These are phyloP conservation scores for Drosophila lacertosa DNA, from an alignment of 1,140 invertebrate species.

Conservation along the genomic window DNA sequence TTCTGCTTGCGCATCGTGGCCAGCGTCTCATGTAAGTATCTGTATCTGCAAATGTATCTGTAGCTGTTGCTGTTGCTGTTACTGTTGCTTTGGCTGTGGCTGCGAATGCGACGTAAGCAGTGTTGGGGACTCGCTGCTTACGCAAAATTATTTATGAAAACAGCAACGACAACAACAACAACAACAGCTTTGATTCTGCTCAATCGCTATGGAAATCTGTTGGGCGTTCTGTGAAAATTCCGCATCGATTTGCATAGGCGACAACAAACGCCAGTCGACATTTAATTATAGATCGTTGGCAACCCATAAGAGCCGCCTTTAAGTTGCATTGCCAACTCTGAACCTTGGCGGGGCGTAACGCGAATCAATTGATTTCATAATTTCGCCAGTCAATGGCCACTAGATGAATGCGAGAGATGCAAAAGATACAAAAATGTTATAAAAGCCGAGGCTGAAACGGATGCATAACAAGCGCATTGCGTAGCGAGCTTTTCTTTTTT, in stretches of 20 bases:
- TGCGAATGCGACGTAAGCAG: slow-evolving; percentile 69
- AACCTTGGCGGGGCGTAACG: slow-evolving; percentile 56
- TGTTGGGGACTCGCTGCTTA: slow-evolving; percentile 69
- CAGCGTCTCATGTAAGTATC: slow-evolving; percentile 18
- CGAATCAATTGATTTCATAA: slow-evolving; percentile 82
- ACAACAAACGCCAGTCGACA: slow-evolving; percentile 39
- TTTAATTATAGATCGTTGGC: slow-evolving; percentile 17
- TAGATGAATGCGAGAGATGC: slow-evolving; percentile 55
- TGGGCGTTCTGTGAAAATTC: slow-evolving; percentile 63
- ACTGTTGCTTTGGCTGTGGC: slow-evolving; percentile 18
- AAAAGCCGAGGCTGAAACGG: background rate
- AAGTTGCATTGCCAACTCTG: slow-evolving; percentile 62
- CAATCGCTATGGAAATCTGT: slow-evolving; percentile 69
- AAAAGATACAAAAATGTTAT: background rate
- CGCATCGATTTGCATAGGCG: slow-evolving; percentile 71
- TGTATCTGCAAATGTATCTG: slow-evolving; percentile 13
- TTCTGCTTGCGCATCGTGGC: slow-evolving; percentile 25
- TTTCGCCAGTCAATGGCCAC: slow-evolving; percentile 70
- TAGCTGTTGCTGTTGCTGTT: slow-evolving; percentile 12
- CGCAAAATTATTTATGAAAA: slow-evolving; percentile 82
- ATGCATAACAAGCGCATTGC: slow-evolving; percentile 24
- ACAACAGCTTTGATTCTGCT: slow-evolving; percentile 48
- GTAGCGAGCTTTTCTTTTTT: background rate
- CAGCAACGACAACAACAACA: slow-evolving; percentile 49
- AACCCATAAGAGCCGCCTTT: background rate